Evolutionary conservation across 2,113 vertebrate species (phyloP).

Genomic region (Myanophis thanlyinensis): DNA sequence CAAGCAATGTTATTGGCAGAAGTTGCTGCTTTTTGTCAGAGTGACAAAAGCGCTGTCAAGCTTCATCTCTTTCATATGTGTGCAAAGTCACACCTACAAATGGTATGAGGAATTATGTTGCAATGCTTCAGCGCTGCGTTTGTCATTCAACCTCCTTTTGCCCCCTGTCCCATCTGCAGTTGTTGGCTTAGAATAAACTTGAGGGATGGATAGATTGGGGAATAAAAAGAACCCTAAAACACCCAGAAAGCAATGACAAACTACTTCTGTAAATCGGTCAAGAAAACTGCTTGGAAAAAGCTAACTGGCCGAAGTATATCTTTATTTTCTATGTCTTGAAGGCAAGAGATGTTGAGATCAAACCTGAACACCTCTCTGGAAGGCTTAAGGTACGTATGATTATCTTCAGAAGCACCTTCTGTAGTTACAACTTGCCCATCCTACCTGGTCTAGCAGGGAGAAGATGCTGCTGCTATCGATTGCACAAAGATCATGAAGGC

Average conservation of each 20-base stretch:
- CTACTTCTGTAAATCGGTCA: background rate
- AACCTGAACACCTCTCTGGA: background rate
- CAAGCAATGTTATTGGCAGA: background rate
- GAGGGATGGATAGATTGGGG: background rate
- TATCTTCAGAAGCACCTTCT: background rate
- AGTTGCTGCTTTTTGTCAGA: background rate
- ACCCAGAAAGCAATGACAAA: background rate
- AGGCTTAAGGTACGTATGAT: background rate
- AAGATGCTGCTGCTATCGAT: background rate
- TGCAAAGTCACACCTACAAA: background rate
- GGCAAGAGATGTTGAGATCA: background rate
- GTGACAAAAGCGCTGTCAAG: background rate
- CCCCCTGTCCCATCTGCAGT: background rate
- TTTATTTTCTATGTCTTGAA: background rate
- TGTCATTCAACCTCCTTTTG: background rate
- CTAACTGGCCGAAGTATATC: background rate
- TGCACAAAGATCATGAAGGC: background rate
- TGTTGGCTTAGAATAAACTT: background rate
- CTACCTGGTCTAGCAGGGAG: background rate
- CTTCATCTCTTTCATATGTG: background rate
- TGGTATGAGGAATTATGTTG: background rate
- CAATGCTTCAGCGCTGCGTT: background rate
- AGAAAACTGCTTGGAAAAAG: background rate
- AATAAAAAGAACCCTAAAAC: background rate
- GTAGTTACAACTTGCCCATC: background rate